These are phyloP conservation scores for Smittia sp. DNA, from an alignment of 2,888 invertebrate genomes.

Conservation along the genomic window DNA sequence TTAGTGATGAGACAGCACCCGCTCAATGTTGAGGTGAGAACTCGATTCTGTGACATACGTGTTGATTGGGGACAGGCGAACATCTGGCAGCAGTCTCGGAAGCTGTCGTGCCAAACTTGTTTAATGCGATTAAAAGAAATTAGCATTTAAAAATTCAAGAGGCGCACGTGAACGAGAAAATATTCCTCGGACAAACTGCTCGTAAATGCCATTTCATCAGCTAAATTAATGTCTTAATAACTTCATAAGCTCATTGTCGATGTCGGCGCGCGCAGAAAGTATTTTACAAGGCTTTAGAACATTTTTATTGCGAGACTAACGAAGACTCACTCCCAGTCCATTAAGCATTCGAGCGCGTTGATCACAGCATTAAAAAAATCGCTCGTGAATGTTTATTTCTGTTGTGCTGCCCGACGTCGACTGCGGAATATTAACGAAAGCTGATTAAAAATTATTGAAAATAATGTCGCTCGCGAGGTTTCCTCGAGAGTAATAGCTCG, in stretches of 20 bases:
- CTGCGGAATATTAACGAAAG: background rate
- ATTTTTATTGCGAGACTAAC: background rate
- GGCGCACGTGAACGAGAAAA: background rate
- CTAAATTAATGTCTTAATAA: slow-evolving; percentile 29
- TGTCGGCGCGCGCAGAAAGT: background rate
- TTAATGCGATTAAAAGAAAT: slow-evolving; percentile 1
- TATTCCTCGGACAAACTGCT: background rate
- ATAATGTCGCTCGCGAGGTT: background rate
- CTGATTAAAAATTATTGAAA: slow-evolving; percentile 18
- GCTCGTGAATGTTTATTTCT: slow-evolving; percentile 3
- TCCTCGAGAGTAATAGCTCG: background rate
- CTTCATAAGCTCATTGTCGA: slow-evolving; percentile 33
- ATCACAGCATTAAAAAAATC: background rate
- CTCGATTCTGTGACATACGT: background rate
- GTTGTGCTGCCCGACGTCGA: background rate
- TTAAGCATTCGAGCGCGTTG: background rate
- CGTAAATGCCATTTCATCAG: background rate
- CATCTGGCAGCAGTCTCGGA: background rate
- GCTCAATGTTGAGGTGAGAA: slow-evolving; percentile 29
- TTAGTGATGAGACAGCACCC: slow-evolving; percentile 52
- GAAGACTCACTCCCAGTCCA: background rate
- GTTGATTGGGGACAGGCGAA: background rate
- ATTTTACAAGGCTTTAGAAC: slow-evolving; percentile 1
- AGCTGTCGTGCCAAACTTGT: background rate
- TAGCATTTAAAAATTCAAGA: background rate